Percentiles rank a stretch among this genome's conserved stretches.
phyloP scores from a whole-genome alignment of 2,888 invertebrate genomes.

The Calameuta pallipes region DNA sequence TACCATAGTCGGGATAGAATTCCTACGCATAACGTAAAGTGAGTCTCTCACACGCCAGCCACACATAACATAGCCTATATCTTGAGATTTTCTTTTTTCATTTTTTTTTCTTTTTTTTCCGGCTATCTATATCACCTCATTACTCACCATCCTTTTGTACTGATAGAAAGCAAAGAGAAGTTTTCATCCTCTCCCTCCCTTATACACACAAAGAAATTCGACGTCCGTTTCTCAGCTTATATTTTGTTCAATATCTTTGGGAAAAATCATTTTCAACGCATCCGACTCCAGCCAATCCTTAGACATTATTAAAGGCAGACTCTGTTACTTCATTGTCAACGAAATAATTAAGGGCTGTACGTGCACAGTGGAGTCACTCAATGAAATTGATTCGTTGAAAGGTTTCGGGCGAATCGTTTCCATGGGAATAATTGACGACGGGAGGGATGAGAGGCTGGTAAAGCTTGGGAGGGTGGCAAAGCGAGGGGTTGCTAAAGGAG shows the following conservation, averaged over 20 bases:
- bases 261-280: not conserved
- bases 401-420: constrained; percentile 45
- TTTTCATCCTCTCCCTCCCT: not conserved
- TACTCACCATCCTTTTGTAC: not conserved
- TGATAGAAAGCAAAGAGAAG: not conserved
- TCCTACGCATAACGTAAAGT: not conserved
- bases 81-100: not conserved
- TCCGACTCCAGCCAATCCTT: not conserved
- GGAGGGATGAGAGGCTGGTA: constrained; percentile 20
- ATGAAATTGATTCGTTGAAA: constrained; percentile 36
- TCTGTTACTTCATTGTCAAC: not conserved
- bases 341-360: not conserved
- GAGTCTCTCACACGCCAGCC: not conserved
- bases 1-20: not conserved
- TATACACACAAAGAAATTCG: not conserved
- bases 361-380: not conserved
- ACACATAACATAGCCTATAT: not conserved
- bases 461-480: not conserved
- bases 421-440: constrained; percentile 50
- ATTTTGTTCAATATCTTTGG: not conserved
- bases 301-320: not conserved
- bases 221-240: not conserved
- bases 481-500: not conserved
- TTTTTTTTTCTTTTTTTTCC: not conserved
- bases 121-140: not conserved